These are phyloP conservation scores for Sterrhoptilus dennistouni DNA, from an alignment of 2,113 vertebrate species.

Conservation along the genomic window DNA sequence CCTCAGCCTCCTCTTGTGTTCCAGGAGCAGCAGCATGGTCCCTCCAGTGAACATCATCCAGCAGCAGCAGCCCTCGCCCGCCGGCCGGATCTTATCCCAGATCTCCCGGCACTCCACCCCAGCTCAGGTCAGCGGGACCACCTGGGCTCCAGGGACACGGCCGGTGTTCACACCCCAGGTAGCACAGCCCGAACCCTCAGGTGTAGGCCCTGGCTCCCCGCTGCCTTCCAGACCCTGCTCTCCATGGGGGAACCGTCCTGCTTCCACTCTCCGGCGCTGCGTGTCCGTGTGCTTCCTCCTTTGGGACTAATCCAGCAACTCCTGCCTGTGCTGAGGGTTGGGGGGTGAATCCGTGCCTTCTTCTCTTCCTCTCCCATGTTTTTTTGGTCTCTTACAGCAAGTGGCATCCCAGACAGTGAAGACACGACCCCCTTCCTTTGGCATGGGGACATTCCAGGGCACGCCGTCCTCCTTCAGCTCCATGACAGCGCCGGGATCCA, in stretches of 20 bases:
- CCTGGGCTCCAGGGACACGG: slow-evolving; percentile 76
- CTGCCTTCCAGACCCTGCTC: neutral
- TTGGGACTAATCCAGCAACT: fast-evolving
- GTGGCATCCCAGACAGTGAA: slow-evolving; percentile 69
- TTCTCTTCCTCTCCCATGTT: neutral
- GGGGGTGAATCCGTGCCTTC: fast-evolving
- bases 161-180: slow-evolving; percentile 88
- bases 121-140: slow-evolving; percentile 72
- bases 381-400: slow-evolving; percentile 15
- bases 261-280: fast-evolving
- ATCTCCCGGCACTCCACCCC: slow-evolving; percentile 87
- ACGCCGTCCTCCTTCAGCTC: slow-evolving; percentile 70
- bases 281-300: fast-evolving
- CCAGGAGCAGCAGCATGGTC: slow-evolving; percentile 77
- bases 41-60: slow-evolving; percentile 76
- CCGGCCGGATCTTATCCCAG: slow-evolving; percentile 88
- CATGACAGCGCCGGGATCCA: slow-evolving; percentile 56
- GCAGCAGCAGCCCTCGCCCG: slow-evolving; percentile 72
- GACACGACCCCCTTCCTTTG: slow-evolving; percentile 70
- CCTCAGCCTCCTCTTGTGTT: neutral
- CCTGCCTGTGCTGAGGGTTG: fast-evolving
- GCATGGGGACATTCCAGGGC: slow-evolving; percentile 72
- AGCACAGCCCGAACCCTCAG: neutral
- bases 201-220: fast-evolving
- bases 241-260: fast-evolving